Base-by-base conservation (phyloP, 2,888 invertebrate genomes). In the Ptychoptera contaminata region DNA sequence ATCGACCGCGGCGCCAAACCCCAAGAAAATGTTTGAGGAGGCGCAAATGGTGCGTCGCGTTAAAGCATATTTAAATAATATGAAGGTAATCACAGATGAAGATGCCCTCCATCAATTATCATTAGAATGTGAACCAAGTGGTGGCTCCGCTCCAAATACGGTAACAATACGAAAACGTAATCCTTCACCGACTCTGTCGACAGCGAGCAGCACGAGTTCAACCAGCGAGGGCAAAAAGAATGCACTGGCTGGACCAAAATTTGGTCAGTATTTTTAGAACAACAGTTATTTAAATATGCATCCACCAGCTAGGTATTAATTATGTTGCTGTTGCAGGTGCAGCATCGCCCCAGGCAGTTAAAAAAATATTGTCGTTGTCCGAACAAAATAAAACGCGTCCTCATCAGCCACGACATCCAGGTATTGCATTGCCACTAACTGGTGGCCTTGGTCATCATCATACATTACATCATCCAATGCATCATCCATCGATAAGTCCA, bases 11-110 rank as follows among this genome's bases (percentile, higher is more conserved):
- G 84, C 88, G 5, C 90, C 90, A 2, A 94, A 96, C 67, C 88
- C 91, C 43, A 94, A 94, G 68, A 94, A 93, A 65, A 94, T 96
- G 93, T 96, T 92, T 65, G 96, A 96, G 65, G 94, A 96, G 70
- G 93, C 96, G 30, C 92, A 96, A 68, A 97, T 97, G 97, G 93
- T 94, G 45, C 76, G 96, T 30, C 74, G 94, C 46, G 96, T 97
- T 6, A 93, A 96, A 63, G 87, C 96, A 2, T 98, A 98, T 68
- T 73, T 98, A 47, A 83, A 84, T 52, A 84, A 88, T 56, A 79
- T 97, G 73, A 83, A 88, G 55, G 63, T 53, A 39, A 85, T 88
- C 54, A 86, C 82, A 10, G 91, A 96, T 59, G 97, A 97, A 64
- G 83, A 87, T 54, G 77, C 82, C 47, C 69, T 98, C 47, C 90